Percentiles rank a stretch among this genome's conserved stretches.
Conservation (phyloP, 1,140 invertebrate species). For the Drosophila lacertosa region DNA sequence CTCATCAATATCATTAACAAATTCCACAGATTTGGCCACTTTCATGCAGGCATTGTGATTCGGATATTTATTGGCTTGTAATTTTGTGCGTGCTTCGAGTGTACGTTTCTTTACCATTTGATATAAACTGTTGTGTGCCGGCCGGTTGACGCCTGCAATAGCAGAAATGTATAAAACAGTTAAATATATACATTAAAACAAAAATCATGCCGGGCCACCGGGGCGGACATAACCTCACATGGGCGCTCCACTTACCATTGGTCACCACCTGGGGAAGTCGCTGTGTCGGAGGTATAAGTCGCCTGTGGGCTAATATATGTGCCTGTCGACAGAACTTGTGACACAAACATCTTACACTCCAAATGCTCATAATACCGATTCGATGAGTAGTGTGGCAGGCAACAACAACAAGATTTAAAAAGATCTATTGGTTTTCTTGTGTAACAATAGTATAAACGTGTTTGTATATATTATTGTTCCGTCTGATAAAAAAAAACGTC, state of each 20-base stretch:
- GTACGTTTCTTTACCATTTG: slow-evolving; percentile 82
- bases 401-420: slow-evolving; percentile 44
- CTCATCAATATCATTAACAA: slow-evolving; percentile 35
- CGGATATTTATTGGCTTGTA: slow-evolving; percentile 73
- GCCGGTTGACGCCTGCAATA: slow-evolving; percentile 48
- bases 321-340: slow-evolving; percentile 70
- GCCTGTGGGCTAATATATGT: slow-evolving; percentile 62
- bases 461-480: slow-evolving; percentile 28
- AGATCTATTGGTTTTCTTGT: slow-evolving; percentile 36
- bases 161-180: background rate
- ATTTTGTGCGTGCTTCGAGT: slow-evolving; percentile 71
- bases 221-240: slow-evolving; percentile 49
- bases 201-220: slow-evolving; percentile 11
- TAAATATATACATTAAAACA: background rate
- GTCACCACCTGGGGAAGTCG: slow-evolving; percentile 24
- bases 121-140: slow-evolving; percentile 69
- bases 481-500: slow-evolving; percentile 9
- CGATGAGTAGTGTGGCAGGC: slow-evolving; percentile 9
- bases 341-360: slow-evolving; percentile 56
- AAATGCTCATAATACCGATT: slow-evolving; percentile 77
- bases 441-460: slow-evolving; percentile 61
- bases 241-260: slow-evolving; percentile 52
- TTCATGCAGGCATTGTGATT: slow-evolving; percentile 65
- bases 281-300: slow-evolving; percentile 29
- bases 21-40: slow-evolving; percentile 31